These are phyloP conservation scores for Dione juno DNA, from an alignment of 2,888 invertebrate genomes.

Conservation along the genomic window DNA sequence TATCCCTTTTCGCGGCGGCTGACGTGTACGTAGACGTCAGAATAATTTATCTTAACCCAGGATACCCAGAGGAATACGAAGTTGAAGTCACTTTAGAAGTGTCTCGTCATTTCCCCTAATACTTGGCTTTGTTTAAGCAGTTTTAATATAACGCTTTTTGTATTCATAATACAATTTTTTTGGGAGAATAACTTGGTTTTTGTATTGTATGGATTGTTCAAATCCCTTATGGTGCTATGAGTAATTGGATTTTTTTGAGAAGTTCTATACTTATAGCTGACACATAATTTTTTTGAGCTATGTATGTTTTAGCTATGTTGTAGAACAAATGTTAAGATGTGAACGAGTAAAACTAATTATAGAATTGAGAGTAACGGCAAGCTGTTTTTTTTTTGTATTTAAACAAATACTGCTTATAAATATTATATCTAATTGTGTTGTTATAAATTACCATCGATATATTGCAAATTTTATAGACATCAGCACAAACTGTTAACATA, in stretches of 20 bases:
- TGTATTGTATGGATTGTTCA: not conserved
- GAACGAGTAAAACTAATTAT: not conserved
- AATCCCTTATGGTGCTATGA: not conserved
- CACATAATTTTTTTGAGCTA: not conserved
- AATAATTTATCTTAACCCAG: slow-evolving; percentile 50
- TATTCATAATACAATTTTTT: slow-evolving; percentile 25
- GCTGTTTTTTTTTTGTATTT: too few species aligned
- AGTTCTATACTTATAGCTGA: not conserved
- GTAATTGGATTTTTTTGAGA: not conserved
- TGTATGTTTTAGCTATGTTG: not conserved
- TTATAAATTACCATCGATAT: too few species aligned
- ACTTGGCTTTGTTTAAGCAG: slow-evolving; percentile 35
- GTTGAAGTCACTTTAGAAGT: slow-evolving; percentile 40
- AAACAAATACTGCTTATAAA: too few species aligned
- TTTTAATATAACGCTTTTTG: slow-evolving; percentile 30
- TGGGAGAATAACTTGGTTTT: slow-evolving; percentile 1
- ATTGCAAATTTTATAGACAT: too few species aligned
- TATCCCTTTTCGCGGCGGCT: slow-evolving; percentile 65
- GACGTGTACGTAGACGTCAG: slow-evolving; percentile 55
- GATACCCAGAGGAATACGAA: slow-evolving; percentile 44
- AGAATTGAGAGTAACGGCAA: not conserved
- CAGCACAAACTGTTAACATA: too few species aligned
- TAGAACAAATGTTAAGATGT: not conserved
- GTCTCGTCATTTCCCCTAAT: slow-evolving; percentile 40
- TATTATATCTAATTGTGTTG: too few species aligned